Conservation (phyloP, 2,888 invertebrate genomes). For the Ecdyonurus torrentis region DNA sequence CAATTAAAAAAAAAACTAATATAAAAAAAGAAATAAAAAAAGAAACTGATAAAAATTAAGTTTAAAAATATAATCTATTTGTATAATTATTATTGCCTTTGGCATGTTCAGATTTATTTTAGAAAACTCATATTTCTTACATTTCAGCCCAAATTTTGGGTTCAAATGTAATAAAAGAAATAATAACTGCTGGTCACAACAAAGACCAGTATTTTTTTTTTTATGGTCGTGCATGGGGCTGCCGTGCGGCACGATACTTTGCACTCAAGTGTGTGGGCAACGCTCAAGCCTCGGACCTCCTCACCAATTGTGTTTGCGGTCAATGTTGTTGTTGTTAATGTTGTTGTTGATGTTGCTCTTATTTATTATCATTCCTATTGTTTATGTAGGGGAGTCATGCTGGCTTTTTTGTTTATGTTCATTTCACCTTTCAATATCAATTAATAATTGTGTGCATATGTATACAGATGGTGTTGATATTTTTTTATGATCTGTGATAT, state of each 20-base stretch:
- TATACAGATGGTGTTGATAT: not conserved
- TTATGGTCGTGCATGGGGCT: not conserved
- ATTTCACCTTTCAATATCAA: not conserved
- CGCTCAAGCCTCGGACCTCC: not conserved
- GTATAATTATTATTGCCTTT: not conserved
- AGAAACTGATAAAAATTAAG: too few species aligned
- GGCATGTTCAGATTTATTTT: not conserved
- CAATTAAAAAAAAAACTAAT: too few species aligned
- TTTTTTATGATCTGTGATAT: not conserved
- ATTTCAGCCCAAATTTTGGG: not conserved
- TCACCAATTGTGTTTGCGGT: not conserved
- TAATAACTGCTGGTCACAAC: too few species aligned
- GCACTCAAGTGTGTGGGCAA: not conserved
- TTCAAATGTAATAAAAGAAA: not conserved
- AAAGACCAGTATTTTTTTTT: too few species aligned
- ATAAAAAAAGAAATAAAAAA: too few species aligned
- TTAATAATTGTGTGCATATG: not conserved
- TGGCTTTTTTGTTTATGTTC: not conserved
- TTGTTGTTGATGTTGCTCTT: not conserved
- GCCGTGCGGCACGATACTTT: not conserved
- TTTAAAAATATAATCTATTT: too few species aligned
- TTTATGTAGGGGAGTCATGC: not conserved
- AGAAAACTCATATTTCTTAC: not conserved
- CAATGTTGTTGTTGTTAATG: not conserved
- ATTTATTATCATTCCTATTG: not conserved